These are phyloP conservation scores for Crotalus horridus DNA, from an alignment of 2,113 vertebrate genomes.

Conservation along the genomic window DNA sequence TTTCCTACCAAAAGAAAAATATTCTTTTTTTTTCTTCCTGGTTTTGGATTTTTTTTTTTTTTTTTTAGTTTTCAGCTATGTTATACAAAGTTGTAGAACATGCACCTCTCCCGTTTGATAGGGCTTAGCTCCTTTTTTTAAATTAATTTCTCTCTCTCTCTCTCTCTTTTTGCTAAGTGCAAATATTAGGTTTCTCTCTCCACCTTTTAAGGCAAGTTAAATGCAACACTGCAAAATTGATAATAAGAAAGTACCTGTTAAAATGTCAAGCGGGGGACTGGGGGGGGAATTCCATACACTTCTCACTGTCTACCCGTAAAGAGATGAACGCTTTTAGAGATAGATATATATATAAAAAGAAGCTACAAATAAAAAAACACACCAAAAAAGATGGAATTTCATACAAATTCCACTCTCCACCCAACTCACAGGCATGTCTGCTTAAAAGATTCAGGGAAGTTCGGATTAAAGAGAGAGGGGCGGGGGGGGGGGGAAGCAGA, in stretches of 20 bases:
- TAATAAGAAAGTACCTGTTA: slow-evolving; percentile 44
- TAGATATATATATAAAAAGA: not conserved
- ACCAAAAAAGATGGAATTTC: not conserved
- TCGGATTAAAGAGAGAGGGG: not conserved
- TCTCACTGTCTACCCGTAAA: not conserved
- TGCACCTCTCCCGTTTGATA: slow-evolving; percentile 61
- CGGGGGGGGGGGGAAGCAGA: not conserved
- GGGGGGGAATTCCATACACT: not conserved
- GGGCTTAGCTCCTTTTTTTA: slow-evolving; percentile 17
- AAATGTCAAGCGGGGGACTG: not conserved
- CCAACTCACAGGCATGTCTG: not conserved
- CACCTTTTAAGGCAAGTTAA: slow-evolving; percentile 80
- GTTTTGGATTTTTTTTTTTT: not conserved
- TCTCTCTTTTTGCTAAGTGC: slow-evolving; percentile 70
- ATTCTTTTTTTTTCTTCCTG: slow-evolving; percentile 18
- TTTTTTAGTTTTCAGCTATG: slow-evolving; percentile 57
- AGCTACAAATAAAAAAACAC: not conserved
- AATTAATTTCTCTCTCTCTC: slow-evolving; percentile 38
- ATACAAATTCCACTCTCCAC: not conserved
- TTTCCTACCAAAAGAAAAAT: slow-evolving; percentile 71
- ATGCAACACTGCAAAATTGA: slow-evolving; percentile 42
- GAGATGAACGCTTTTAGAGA: not conserved
- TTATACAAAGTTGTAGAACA: slow-evolving; percentile 72
- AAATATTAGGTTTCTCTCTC: slow-evolving; percentile 72
- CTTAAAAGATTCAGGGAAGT: not conserved